Percentiles rank a stretch among this genome's conserved stretches.
phyloP scores from a whole-genome alignment of 1,140 invertebrate genomes.

The Aphidius gifuensis region DNA sequence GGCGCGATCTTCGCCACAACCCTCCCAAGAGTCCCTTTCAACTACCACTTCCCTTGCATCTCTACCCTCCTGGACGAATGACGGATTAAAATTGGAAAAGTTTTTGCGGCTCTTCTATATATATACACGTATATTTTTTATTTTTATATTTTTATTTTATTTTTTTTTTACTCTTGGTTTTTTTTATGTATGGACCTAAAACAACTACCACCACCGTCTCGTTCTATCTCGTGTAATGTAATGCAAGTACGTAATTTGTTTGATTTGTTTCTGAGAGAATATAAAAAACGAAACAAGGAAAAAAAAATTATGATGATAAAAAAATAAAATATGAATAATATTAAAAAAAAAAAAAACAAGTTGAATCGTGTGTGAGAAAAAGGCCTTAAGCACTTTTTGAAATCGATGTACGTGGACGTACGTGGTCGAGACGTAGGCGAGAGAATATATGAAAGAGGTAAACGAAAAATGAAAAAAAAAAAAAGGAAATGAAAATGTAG shows the following conservation, averaged over 20 bases:
- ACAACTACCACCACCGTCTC: not conserved
- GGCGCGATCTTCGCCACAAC: conserved; percentile 8
- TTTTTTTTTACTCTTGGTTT: not conserved
- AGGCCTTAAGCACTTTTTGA: too few species aligned
- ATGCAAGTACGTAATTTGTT: conserved; percentile 8
- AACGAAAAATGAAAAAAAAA: not conserved
- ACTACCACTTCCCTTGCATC: conserved; percentile 5
- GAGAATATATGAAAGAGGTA: not conserved
- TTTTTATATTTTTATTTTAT: not conserved
- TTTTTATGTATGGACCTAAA: too few species aligned
- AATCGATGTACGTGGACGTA: too few species aligned
- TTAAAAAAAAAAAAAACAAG: too few species aligned
- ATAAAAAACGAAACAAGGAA: too few species aligned
- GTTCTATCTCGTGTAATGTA: not conserved
- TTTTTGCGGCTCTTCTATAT: conserved; percentile 30
- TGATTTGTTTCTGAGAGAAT: conserved; percentile 1
- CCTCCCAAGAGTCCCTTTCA: conserved; percentile 15
- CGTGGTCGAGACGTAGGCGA: too few species aligned
- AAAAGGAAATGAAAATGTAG: not conserved
- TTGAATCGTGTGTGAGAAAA: too few species aligned
- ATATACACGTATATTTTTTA: not conserved
- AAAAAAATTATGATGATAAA: not conserved
- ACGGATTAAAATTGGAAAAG: conserved; percentile 45
- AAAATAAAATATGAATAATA: too few species aligned
- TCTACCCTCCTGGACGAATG: conserved; percentile 30